These are phyloP conservation scores for Pedionomus torquatus DNA, from an alignment of 2,113 vertebrate genomes.

Conservation along the genomic window DNA sequence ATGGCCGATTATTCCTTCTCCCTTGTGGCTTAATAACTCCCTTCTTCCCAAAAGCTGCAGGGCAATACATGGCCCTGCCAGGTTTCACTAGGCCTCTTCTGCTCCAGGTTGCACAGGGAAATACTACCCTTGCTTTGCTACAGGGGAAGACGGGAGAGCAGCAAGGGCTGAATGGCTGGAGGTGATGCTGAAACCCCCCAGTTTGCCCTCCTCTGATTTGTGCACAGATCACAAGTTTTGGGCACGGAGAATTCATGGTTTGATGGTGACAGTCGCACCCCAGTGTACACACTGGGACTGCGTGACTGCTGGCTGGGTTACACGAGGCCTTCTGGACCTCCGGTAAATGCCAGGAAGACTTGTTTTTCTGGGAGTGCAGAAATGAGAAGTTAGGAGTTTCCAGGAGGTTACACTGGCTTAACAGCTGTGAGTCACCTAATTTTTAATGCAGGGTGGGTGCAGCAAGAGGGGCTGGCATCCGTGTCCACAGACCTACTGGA, in stretches of 20 bases:
- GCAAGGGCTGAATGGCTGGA: not conserved
- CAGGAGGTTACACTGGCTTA: not conserved
- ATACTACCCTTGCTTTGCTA: not conserved
- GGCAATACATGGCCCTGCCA: not conserved
- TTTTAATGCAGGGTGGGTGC: not conserved
- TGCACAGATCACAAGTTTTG: not conserved
- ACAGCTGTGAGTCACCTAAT: not conserved
- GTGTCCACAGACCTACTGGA: not conserved
- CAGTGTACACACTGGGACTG: not conserved
- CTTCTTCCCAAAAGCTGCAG: not conserved
- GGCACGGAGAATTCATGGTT: not conserved
- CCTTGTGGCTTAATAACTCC: not conserved
- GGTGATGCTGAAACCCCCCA: not conserved
- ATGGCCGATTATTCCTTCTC: not conserved
- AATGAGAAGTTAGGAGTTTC: not conserved
- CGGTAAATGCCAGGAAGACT: not conserved
- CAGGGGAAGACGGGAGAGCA: not conserved
- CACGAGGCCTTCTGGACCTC: not conserved
- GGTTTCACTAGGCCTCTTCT: not conserved
- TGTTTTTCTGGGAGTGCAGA: fast-evolving
- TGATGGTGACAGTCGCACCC: not conserved
- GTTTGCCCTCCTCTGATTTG: not conserved
- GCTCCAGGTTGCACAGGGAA: not conserved
- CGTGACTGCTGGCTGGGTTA: fast-evolving
- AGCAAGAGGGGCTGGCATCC: fast-evolving